These are phyloP conservation scores for Mesochorus sp. DNA, from an alignment of 2,888 invertebrate species.

Conservation along the genomic window DNA sequence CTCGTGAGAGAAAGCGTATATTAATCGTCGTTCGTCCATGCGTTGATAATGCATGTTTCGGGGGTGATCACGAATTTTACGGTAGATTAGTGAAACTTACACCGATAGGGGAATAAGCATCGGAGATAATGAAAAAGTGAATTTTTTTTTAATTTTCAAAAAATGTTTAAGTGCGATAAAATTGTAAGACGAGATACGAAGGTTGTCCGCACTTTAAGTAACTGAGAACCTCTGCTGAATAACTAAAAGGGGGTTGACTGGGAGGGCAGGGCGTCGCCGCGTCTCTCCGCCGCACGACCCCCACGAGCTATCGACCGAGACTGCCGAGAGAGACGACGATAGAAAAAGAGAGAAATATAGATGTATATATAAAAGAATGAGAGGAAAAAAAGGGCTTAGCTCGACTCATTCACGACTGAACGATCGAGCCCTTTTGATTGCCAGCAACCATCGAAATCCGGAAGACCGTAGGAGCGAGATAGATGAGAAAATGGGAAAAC, in stretches of 20 bases:
- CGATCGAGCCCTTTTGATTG: conserved; percentile 4
- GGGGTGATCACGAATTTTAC: no score
- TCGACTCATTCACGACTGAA: neutral
- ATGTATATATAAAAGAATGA: neutral
- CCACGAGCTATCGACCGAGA: conserved; percentile 81
- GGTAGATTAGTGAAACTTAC: no score
- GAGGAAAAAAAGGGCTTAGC: neutral
- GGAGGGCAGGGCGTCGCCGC: conserved; percentile 81
- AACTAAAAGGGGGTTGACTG: conserved; percentile 72
- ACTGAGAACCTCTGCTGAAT: conserved; percentile 78
- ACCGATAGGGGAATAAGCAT: no score
- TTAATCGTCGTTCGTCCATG: no score
- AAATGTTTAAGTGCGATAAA: neutral
- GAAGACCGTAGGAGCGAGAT: conserved; percentile 12
- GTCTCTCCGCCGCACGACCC: conserved; percentile 80
- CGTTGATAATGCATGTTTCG: no score
- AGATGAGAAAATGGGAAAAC: conserved; percentile 22
- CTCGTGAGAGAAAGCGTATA: no score
- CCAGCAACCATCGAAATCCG: conserved; percentile 1
- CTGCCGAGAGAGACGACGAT: conserved; percentile 65
- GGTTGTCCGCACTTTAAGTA: conserved; percentile 61
- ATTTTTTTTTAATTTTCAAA: neutral
- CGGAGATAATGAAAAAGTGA: no score
- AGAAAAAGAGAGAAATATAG: conserved; percentile 26
- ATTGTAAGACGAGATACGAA: no score